Conservation (phyloP, 2,888 invertebrate species). For the Cataglyphis rosenhaueri region DNA sequence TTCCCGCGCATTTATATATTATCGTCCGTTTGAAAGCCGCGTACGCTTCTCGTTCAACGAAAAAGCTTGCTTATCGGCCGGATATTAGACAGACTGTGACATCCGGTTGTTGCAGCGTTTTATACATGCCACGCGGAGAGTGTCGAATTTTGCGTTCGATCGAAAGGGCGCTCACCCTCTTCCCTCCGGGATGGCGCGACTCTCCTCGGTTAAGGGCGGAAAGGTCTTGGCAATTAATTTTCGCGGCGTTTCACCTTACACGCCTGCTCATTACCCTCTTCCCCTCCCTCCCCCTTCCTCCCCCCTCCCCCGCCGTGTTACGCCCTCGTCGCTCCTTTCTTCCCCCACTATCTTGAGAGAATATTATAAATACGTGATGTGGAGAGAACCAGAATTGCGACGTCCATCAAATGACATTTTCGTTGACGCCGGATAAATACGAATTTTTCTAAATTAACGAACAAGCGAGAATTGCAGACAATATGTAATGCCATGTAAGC, state of each 20-base stretch:
- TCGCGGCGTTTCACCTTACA: conserved; percentile 66
- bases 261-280: background rate
- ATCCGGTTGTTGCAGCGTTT: conserved; percentile 65
- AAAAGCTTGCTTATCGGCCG: conserved; percentile 51
- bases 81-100: conserved; percentile 69
- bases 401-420: conserved; percentile 12
- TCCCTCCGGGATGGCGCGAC: background rate
- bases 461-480: background rate
- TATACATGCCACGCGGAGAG: conserved; percentile 45
- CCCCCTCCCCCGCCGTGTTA: background rate
- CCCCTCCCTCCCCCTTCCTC: no score
- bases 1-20: background rate
- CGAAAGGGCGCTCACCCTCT: background rate
- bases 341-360: background rate
- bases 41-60: conserved; percentile 27
- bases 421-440: background rate
- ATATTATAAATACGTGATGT: background rate
- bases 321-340: background rate
- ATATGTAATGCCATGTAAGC: background rate
- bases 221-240: conserved; percentile 69
- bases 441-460: background rate
- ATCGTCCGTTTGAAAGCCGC: conserved; percentile 5
- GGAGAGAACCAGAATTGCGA: background rate
- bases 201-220: conserved; percentile 24
- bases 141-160: conserved; percentile 56